Evolutionary conservation across 2,113 vertebrate species (phyloP).

Genomic region (Rhea americana): DNA sequence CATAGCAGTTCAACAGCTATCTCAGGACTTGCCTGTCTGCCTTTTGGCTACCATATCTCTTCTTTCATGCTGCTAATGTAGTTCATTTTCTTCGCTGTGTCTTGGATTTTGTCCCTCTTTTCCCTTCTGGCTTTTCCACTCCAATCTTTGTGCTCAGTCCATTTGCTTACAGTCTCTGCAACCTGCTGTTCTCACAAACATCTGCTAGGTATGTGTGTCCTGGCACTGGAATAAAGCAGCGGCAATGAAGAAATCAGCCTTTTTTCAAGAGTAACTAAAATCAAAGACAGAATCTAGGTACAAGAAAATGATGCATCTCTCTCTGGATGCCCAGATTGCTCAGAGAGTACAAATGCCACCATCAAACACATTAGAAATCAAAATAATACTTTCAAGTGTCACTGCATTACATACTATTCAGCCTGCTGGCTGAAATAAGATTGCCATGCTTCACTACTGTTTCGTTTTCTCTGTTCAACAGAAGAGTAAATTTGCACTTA

Average conservation of each 20-base stretch:
- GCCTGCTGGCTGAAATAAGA: background rate
- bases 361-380: background rate
- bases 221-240: background rate
- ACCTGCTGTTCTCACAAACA: background rate
- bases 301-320: background rate
- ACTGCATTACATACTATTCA: background rate
- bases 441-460: background rate
- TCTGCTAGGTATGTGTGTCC: background rate
- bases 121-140: background rate
- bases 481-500: slow-evolving; percentile 63
- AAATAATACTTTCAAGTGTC: background rate
- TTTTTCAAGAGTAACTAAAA: background rate
- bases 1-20: background rate
- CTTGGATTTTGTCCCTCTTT: background rate
- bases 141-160: background rate
- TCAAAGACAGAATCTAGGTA: background rate
- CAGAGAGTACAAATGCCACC: background rate
- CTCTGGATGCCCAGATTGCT: background rate
- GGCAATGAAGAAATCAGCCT: background rate
- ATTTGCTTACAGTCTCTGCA: background rate
- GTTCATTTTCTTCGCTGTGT: background rate
- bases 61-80: background rate
- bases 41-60: background rate
- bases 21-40: background rate
- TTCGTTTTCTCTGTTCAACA: slow-evolving; percentile 30